Evolutionary conservation across 2,888 invertebrate genomes (phyloP).

Genomic region (Eristalis tenax): DNA sequence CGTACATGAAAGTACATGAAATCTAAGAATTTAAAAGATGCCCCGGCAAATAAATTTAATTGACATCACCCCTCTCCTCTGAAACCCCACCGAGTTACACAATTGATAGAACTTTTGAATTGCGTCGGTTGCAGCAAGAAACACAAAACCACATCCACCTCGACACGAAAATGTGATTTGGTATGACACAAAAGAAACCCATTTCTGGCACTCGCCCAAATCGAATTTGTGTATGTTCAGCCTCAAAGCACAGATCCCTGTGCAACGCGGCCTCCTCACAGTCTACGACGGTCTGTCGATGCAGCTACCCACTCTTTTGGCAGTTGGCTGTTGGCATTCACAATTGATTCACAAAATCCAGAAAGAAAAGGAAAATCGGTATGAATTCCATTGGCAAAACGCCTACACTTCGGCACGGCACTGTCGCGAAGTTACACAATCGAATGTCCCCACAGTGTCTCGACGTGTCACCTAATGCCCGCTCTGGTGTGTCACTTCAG

Average conservation of each 20-base stretch:
- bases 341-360: not conserved
- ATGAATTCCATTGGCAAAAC: not conserved
- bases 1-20: no score
- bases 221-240: not conserved
- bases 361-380: not conserved
- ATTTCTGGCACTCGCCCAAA: not conserved
- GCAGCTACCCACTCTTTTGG: constrained; percentile 14
- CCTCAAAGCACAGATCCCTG: no score
- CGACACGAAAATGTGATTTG: not conserved
- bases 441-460: not conserved
- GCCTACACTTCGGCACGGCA: not conserved
- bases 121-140: not conserved
- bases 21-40: no score
- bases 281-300: not conserved
- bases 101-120: not conserved
- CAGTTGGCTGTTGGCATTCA: not conserved
- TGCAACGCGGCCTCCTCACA: no score
- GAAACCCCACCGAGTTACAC: not conserved
- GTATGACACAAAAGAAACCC: not conserved
- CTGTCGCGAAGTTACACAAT: not conserved
- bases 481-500: not conserved
- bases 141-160: not conserved
- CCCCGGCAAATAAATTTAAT: not conserved
- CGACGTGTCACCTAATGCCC: not conserved
- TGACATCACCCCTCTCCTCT: not conserved